Evolutionary conservation across 2,113 vertebrate genomes (phyloP), one percentile per base, ranked within the genome.

Genomic region (Coturnix japonica): DNA sequence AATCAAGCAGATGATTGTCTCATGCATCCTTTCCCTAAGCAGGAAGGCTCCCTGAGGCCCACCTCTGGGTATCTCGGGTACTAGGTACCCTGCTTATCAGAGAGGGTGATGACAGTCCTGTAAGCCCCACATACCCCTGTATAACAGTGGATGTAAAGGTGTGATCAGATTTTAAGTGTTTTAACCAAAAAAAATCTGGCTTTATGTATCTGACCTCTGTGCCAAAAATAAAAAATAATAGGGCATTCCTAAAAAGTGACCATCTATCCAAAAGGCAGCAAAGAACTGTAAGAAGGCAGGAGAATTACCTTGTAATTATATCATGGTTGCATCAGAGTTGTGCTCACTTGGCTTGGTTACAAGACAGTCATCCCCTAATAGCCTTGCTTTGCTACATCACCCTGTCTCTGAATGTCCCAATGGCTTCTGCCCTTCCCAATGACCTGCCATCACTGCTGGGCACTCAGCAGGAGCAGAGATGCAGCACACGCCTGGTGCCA

Each of bases 1-100:
- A 93, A 85, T 88, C 81, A 92, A 79, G 92, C 84, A 89, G 54
- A 95, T 95, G 59, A 93, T 90, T 86, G 67, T 41, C 74, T 89
- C 37, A 0, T 93, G 81, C 67, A 87, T 92, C 92, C 43, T 67
- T 73, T 65, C 61, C 75, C 74, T 89, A 3, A 39, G 65, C 59
- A 1, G 89, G 88, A 87, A 87, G 39, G 69, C 51, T 91, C 59
- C 51, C 80, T 43, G 43, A 85, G 64, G 57, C 85, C 82, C 87
- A 83, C 72, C 90, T 81, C 59, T 1, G 0, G 26, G 51, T 53
- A 53, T 25, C 51, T 28, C 16, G 51, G 14, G 51, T 53, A 86
- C 33, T 14, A 37, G 70, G 51, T 39, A 39, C 26, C 67, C 72
- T 2, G 5, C 59, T 80, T 35, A 47, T 28, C 74, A 41, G 77